These are phyloP conservation scores for Ernsta delagoae DNA, from an alignment of 2,888 invertebrate species.

Conservation along the genomic window DNA sequence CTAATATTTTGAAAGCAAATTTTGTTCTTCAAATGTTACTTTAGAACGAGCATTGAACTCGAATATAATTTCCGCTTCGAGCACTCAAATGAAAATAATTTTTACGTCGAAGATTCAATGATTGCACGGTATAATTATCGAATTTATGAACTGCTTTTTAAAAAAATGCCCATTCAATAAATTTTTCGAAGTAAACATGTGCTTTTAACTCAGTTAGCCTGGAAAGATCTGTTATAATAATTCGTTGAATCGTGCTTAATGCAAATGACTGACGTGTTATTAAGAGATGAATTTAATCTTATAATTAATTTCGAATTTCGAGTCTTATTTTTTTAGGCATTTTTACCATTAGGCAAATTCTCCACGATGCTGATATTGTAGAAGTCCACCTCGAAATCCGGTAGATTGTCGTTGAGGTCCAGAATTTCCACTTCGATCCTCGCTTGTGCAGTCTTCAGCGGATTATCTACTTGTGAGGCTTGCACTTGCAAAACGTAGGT, in stretches of 20 bases:
- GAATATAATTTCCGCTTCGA: constrained; percentile 9
- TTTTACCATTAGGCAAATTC: constrained; percentile 92
- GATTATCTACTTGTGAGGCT: constrained; percentile 91
- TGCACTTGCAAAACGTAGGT: constrained; percentile 92
- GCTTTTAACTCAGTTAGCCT: no score
- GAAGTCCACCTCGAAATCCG: constrained; percentile 94
- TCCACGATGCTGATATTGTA: constrained; percentile 97
- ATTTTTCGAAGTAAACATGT: no score
- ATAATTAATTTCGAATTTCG: neutral
- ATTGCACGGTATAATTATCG: no score
- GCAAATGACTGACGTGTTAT: no score
- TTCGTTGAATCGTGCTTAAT: no score
- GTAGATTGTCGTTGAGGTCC: constrained; percentile 93
- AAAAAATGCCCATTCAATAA: no score
- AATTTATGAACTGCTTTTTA: no score
- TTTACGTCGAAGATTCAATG: neutral
- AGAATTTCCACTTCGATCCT: constrained; percentile 89
- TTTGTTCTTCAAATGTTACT: neutral
- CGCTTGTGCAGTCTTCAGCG: constrained; percentile 89
- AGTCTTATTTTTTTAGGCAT: constrained; percentile 30
- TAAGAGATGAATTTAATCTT: no score
- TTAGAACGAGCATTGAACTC: constrained; percentile 16
- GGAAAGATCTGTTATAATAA: no score
- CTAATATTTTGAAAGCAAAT: constrained; percentile 8
- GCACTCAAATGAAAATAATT: constrained; percentile 6